phyloP scores from a whole-genome alignment of 2,797 vertebrate genomes.

The Ptychadena robeensis region DNA sequence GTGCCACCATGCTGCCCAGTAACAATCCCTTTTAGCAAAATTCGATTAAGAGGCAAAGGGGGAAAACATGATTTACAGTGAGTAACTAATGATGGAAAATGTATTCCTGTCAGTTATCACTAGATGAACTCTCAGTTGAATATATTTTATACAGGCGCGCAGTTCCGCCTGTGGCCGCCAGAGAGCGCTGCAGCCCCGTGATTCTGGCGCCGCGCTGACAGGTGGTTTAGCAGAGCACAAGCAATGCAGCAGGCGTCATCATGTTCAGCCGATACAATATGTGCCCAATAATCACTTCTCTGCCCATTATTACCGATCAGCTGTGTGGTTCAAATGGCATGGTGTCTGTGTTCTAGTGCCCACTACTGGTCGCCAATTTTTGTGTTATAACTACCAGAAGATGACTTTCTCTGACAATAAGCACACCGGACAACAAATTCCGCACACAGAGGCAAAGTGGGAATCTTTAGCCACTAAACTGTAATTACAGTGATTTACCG shows the following conservation, averaged over 20 bases:
- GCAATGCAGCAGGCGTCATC: constrained; percentile 39
- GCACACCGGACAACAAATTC: background rate
- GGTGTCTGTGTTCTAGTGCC: background rate
- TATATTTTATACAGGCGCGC: no score
- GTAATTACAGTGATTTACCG: constrained; percentile 6
- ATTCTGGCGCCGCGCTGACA: background rate
- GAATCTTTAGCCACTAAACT: background rate
- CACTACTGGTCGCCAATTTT: background rate
- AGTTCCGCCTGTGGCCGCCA: background rate
- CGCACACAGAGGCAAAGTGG: background rate
- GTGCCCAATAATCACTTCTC: background rate
- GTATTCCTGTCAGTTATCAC: no score
- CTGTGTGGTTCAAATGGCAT: background rate
- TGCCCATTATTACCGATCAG: background rate
- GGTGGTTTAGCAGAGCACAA: constrained; percentile 41
- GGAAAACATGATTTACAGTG: no score
- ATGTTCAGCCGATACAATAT: constrained; percentile 22
- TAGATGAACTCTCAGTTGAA: no score
- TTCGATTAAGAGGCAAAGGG: no score
- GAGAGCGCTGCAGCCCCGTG: constrained; percentile 33
- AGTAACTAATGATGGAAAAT: no score
- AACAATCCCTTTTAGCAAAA: no score
- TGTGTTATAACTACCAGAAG: constrained; percentile 9
- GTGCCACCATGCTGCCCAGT: no score
- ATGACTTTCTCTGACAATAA: background rate